Evolutionary conservation across 2,113 vertebrate genomes (phyloP).

Genomic region (Callithrix jacchus): DNA sequence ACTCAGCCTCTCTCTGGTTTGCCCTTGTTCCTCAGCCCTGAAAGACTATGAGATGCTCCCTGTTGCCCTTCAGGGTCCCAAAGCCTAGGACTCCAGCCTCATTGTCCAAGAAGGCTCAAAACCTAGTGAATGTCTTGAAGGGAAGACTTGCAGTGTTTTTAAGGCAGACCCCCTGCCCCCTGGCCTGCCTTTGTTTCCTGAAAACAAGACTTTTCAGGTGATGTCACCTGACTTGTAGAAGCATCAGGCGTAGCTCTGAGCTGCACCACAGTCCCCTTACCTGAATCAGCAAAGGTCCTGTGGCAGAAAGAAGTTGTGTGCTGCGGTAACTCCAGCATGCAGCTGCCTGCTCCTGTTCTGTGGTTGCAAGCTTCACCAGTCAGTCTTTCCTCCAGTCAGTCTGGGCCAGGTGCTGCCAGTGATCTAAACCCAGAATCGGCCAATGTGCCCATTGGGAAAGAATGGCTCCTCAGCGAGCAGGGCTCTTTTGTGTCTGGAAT

Average conservation of each 20-base stretch:
- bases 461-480: background rate
- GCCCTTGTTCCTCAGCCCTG: background rate
- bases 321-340: background rate
- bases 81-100: background rate
- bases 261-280: accelerated
- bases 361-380: too few relatives aligned
- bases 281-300: background rate
- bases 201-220: background rate
- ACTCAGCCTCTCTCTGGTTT: background rate
- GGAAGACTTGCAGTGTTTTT: background rate
- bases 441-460: background rate
- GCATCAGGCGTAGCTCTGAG: background rate
- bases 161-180: background rate
- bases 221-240: background rate
- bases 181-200: background rate
- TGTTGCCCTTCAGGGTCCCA: accelerated
- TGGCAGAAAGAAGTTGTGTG: background rate
- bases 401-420: background rate
- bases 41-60: background rate
- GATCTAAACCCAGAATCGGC: background rate
- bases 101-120: background rate
- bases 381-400: background rate
- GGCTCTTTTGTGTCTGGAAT: background rate
- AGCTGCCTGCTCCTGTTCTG: accelerated
- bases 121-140: accelerated